Evolutionary conservation across 2,797 vertebrate genomes (phyloP), one percentile per base, ranked within the genome.

Genomic region (Sebastes variabilis): DNA sequence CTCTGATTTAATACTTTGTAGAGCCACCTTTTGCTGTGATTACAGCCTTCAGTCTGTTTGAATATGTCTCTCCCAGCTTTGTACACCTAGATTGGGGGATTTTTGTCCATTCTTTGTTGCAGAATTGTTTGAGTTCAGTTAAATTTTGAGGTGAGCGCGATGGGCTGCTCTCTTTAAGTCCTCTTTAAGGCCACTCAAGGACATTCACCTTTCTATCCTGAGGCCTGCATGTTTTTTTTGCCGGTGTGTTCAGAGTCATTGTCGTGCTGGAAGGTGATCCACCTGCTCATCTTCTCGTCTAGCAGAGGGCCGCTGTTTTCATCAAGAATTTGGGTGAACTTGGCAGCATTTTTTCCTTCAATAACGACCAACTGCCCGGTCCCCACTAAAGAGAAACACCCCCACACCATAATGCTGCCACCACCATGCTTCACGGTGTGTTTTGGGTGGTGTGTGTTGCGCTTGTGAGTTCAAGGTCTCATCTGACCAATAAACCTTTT

Each of bases 151-250:
- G 27, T 49, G 27, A 52, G 58, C 2, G 5, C 1, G 0, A 49
- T 49, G 7, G 46, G 0, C 46, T 49, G 46, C 3, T 18, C 7
- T 49, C 46, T 1, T 20, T 4, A 49, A 49, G 18, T 49, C 46
- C 42, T n/a, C n/a, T n/a, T n/a, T n/a, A n/a, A n/a, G 38, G 0
- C 13, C 6, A 49, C 2, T 52, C 3, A 1, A 20, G 3, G 46
- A n/a, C 18, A 9, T 52, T 52, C 7, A 52, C 18, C 18, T n/a
- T 52, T 1, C 46, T 52, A 20, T 52, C 0, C 18, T 52, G 14
- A 20, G 8, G 46, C 46, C 18, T 52, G 3, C 8, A 6, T 0
- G 18, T n/a, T 52, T n/a, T 20, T 49, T n/a, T 52, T 20, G 5
- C 8, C 1, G 20, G 42, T 46, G 14, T 46, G 11, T n/a, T 46